Evolutionary conservation across 1,140 invertebrate genomes (phyloP).

Genomic region (Drosophila pachea): DNA sequence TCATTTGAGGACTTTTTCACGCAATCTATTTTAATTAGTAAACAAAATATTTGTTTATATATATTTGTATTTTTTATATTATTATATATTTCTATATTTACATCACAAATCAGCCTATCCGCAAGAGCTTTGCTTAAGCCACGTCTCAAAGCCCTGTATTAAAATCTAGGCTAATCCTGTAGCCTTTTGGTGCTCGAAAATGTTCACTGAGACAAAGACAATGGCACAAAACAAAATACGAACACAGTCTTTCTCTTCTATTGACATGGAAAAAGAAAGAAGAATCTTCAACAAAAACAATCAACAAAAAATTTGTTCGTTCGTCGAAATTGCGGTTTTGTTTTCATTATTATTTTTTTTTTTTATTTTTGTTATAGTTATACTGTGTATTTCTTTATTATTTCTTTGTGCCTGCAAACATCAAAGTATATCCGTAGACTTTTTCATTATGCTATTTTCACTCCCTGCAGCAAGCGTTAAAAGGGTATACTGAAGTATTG

Average conservation of each 20-base stretch:
- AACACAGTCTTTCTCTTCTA: conserved; percentile 14
- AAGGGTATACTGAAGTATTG: conserved; percentile 10
- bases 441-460: conserved; percentile 58
- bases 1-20: too few relatives aligned
- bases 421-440: conserved; percentile 59
- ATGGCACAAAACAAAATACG: conserved; percentile 13
- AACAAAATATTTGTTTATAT: too few relatives aligned
- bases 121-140: not conserved
- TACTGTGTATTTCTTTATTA: conserved; percentile 35
- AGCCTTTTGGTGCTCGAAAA: not conserved
- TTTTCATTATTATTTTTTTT: conserved; percentile 57
- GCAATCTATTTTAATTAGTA: too few relatives aligned
- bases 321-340: conserved; percentile 62
- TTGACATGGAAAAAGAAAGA: conserved; percentile 37
- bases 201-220: conserved; percentile 12
- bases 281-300: conserved; percentile 56
- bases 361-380: conserved; percentile 53
- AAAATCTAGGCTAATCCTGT: conserved; percentile 9
- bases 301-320: conserved; percentile 57
- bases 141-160: not conserved
- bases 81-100: too few relatives aligned
- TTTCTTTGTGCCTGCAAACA: conserved; percentile 65
- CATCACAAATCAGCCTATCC: too few relatives aligned
- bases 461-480: conserved; percentile 19
- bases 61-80: too few relatives aligned